Evolutionary conservation across 1,140 invertebrate genomes (phyloP), one percentile per base, ranked within the genome.

Genomic region (Drosophila bocqueti): DNA sequence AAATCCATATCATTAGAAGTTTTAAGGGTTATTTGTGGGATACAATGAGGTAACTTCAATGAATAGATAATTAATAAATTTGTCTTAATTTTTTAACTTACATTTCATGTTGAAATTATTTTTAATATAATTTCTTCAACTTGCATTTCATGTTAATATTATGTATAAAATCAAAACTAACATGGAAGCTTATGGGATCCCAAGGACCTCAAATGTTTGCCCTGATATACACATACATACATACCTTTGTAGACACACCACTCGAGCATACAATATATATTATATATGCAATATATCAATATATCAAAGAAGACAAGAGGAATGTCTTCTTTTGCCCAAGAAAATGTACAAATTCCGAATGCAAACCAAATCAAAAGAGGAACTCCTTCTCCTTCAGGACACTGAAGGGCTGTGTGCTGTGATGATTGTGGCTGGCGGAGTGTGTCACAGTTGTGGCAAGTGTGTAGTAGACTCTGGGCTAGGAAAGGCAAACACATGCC

Each of bases 381-480:
- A 57, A 13, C 54, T 55, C 54, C 54, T 55, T 0, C 36, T 16
- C 9, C 21, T 8, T 18, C 34, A 38, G 18, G 52, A 36, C 50
- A 10, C 13, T 24, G 34, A 31, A 8, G 50, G 13, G 10, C 9
- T 54, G 29, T n/a, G 49, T 24, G 16, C 47, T 52, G 40, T 24
- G 46, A 34, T n/a, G 60, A 36, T 67, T 62, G 57, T 31, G 61
- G 61, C 61, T 38, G 31, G 21, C 24, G 26, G 65, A 45, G 31
- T 65, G 63, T 69, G 66, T 65, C 62, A 49, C 66, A 69, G 21
- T 69, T 69, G 66, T 9, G 58, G 24, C 55, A 52, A 61, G 29
- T 18, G 29, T 34, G 16, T 52, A 3, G 24, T 24, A 29, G 49
- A 52, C 8, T 31, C 16, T 31, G 68, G 66, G 66, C 18, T 4